Conservation (phyloP, 1,140 invertebrate genomes). For the Leptonema lineaticorne region DNA sequence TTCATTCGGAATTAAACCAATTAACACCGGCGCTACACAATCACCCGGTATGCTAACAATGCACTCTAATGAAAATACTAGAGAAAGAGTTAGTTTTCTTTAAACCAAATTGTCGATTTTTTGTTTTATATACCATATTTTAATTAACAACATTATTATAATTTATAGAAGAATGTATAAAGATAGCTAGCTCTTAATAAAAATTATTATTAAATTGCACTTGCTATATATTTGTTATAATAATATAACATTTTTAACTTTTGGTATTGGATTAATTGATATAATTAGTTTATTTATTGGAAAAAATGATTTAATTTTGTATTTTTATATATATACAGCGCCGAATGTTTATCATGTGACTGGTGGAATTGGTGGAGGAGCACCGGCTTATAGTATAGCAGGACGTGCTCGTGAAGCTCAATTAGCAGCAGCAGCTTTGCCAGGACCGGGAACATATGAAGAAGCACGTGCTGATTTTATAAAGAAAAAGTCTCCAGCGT, state of each 20-base stretch:
- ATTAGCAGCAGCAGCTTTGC: constrained; percentile 48
- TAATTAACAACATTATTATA: no score
- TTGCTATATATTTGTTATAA: no score
- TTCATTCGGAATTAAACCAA: constrained; percentile 66
- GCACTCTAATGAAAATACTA: constrained; percentile 14
- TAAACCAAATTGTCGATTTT: no score
- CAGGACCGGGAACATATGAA: constrained; percentile 54
- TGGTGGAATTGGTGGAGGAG: constrained; percentile 46
- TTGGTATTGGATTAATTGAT: no score
- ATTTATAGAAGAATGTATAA: no score
- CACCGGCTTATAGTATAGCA: constrained; percentile 55
- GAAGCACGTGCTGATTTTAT: constrained; percentile 47
- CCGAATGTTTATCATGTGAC: constrained; percentile 84
- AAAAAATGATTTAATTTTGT: background rate
- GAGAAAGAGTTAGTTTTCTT: background rate
- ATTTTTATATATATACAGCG: constrained; percentile 58
- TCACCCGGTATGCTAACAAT: constrained; percentile 54
- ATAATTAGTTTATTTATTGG: no score
- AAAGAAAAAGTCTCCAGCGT: constrained; percentile 50
- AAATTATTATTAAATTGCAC: no score
- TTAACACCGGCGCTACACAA: constrained; percentile 51
- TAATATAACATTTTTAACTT: no score
- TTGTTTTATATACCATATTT: no score
- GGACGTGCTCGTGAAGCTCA: constrained; percentile 46
- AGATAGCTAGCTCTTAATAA: no score